Conservation (phyloP, 2,888 invertebrate genomes). For the Lasioglossum oenotherae region DNA sequence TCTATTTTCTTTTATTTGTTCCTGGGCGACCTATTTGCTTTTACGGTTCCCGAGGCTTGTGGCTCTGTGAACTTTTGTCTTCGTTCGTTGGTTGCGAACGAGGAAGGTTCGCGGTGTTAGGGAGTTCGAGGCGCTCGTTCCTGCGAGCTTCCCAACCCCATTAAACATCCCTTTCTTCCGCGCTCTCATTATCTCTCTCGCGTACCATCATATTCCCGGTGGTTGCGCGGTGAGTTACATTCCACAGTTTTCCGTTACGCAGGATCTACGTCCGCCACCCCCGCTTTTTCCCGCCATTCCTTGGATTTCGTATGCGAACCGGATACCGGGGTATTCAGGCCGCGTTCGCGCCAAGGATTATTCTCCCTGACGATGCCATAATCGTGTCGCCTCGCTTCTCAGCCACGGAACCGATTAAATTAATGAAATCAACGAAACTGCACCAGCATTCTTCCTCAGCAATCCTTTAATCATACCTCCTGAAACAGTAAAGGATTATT, state of each 20-base stretch:
- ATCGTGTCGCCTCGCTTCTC: constrained; percentile 1
- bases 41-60: not conserved
- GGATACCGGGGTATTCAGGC: constrained; percentile 40
- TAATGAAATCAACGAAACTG: not conserved
- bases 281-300: constrained; percentile 21
- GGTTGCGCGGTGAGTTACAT: constrained; percentile 20
- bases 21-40: not conserved
- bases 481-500: not conserved
- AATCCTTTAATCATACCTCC: not conserved
- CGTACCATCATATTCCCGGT: constrained; percentile 18
- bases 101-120: not conserved
- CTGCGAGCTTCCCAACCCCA: constrained; percentile 18
- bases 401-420: not conserved
- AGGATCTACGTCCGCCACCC: constrained; percentile 19
- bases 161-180: constrained; percentile 33
- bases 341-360: constrained; percentile 19
- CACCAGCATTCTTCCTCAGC: not conserved
- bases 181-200: constrained; percentile 34
- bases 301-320: constrained; percentile 39
- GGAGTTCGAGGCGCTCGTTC: constrained; percentile 18
- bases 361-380: constrained; percentile 11
- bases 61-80: not conserved
- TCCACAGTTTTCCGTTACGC: constrained; percentile 32
- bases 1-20: not conserved
- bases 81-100: not conserved